Base-by-base conservation (phyloP, 2,888 invertebrate species). In the Plagodis pulveraria region DNA sequence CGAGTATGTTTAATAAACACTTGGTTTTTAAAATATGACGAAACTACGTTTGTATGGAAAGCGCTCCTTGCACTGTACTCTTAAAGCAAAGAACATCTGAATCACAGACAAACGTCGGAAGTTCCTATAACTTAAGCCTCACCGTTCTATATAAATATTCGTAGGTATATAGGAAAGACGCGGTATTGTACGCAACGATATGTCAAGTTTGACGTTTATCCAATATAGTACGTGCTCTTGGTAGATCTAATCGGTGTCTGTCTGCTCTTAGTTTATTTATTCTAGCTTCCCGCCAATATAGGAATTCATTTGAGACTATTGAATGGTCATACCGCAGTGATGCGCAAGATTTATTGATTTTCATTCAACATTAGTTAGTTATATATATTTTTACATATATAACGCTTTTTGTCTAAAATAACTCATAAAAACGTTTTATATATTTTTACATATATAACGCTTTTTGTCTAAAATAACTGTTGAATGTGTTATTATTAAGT, bases 191-290 rank as follows among this genome's bases (percentile, higher is more conserved):
- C 78, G 80, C 81, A 80, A 72, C 78, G 75, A 86, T 89, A 85
- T 77, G 88, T 89, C 89, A 90, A 80, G 71, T 84, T 84, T 89
- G 89, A 89, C 89, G 82, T 83, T 85, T 85, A 89, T 87, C 89
- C 89, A 90, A 89, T 90, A 89, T 80, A 86, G 74, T 86, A 89
- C 89, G 89, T 89, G 89, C 84, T 70, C 76, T 71, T 70, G 66
- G 72, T 72, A 74, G 81, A 84, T 87, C 83, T 85, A 84, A 89
- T 89, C 87, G 83, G 70, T 56, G 60, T 54, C 62, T 64, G 62
- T 80, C 76, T 69, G 66, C 71, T 72, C 69, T 71, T 69, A 69
- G 70, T 73, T 77, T 85, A 80, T 81, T 82, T 83, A 80, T 80
- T 78, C 72, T 50, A 58, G 47, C 38, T 44, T 38, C 34, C 38